Conservation (phyloP, 2,113 vertebrate species). For the Alethe castanea region DNA sequence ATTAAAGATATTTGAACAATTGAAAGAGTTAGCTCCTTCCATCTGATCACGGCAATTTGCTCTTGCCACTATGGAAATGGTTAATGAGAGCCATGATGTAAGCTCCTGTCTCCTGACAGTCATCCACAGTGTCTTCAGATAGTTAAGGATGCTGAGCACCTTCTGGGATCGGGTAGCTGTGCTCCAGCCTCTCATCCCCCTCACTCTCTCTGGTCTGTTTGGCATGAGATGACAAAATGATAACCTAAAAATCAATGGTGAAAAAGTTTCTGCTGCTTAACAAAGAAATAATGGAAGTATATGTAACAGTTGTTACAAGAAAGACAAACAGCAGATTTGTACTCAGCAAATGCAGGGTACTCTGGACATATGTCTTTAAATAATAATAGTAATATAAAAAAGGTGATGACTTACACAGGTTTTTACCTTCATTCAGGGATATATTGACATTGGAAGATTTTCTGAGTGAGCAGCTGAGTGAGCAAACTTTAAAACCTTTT, state of each 20-base stretch:
- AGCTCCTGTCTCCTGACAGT: not conserved
- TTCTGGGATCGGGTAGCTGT: not conserved
- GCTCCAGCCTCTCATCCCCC: not conserved
- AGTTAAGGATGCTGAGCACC: not conserved
- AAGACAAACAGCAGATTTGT: not conserved
- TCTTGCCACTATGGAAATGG: not conserved
- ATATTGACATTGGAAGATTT: not conserved
- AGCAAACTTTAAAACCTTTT: not conserved
- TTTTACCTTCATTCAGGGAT: not conserved
- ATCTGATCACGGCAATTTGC: not conserved
- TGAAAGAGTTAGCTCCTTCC: not conserved
- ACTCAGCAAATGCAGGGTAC: not conserved
- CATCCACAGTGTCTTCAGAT: accelerated
- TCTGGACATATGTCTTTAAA: not conserved
- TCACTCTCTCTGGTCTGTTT: not conserved
- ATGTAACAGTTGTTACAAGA: not conserved
- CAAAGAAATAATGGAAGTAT: not conserved
- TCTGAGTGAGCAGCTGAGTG: not conserved
- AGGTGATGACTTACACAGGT: not conserved
- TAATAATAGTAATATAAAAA: accelerated
- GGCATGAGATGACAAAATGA: not conserved
- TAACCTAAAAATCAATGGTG: not conserved
- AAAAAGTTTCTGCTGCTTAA: not conserved
- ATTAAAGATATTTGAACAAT: not conserved
- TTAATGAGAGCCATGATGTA: not conserved